phyloP scores from a whole-genome alignment of 2,888 invertebrate species.

The Quadriops clusia region DNA sequence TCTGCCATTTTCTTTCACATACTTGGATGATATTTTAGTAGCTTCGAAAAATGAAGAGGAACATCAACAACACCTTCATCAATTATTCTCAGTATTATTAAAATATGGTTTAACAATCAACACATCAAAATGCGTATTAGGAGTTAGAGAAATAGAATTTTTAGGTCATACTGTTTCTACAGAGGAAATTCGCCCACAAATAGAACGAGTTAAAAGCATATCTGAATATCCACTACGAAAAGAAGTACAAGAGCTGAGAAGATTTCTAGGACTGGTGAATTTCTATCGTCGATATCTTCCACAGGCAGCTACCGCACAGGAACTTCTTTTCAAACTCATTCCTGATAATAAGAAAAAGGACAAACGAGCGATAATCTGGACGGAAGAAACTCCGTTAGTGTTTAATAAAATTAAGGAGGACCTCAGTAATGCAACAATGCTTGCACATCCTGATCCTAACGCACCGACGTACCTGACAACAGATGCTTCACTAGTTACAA shows the following conservation, averaged over 20 bases:
- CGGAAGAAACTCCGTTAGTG: background rate
- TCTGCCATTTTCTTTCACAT: conserved; percentile 1
- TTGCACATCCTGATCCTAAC: conserved; percentile 24
- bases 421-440: conserved; percentile 21
- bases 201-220: background rate
- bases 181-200: background rate
- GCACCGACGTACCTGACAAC: conserved; percentile 21
- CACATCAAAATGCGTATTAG: conserved; percentile 2
- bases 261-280: conserved; percentile 1
- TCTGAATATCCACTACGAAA: background rate
- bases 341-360: background rate
- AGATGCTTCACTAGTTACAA: conserved; percentile 28
- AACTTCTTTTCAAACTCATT: background rate
- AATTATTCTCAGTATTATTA: background rate
- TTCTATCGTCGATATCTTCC: conserved; percentile 2
- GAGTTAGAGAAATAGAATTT: background rate
- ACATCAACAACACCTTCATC: background rate
- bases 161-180: background rate
- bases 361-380: background rate
- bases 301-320: background rate
- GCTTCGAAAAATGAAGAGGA: conserved; percentile 1
- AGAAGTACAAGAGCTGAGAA: background rate
- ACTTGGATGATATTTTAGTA: background rate
- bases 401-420: conserved; percentile 22
- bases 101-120: background rate